Evolutionary conservation across 2,888 invertebrate species (phyloP).

Genomic region (Megaustenia siamemsis): DNA sequence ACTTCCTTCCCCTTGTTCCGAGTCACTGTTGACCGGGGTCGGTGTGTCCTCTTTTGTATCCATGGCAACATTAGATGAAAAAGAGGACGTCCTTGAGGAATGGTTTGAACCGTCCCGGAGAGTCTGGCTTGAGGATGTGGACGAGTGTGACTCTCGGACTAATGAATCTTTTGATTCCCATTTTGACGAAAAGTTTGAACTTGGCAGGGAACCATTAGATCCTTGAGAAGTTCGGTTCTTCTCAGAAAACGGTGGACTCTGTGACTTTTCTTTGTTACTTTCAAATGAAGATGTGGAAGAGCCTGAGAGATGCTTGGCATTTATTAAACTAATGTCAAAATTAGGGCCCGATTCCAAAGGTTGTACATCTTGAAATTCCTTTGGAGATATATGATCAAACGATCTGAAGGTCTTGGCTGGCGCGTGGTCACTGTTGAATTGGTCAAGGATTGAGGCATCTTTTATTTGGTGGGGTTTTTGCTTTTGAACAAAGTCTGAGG

Average conservation of each 20-base stretch:
- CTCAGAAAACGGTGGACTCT: background rate
- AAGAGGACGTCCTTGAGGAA: slow-evolving; percentile 47
- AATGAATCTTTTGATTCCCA: slow-evolving; percentile 22
- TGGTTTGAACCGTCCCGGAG: slow-evolving; percentile 41
- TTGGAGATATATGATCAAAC: background rate
- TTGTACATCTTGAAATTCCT: background rate
- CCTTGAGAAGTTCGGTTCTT: background rate
- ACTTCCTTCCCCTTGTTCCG: slow-evolving; percentile 57
- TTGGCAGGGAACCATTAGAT: slow-evolving; percentile 4
- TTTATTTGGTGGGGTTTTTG: background rate
- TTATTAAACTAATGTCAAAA: background rate
- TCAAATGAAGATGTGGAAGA: background rate
- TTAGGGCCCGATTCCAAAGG: background rate
- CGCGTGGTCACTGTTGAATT: background rate
- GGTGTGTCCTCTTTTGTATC: slow-evolving; percentile 67
- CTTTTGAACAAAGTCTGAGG: background rate
- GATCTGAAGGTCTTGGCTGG: background rate
- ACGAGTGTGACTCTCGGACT: slow-evolving; percentile 45
- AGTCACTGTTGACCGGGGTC: slow-evolving; percentile 73
- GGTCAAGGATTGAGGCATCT: slow-evolving; percentile 3
- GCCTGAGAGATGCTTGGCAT: background rate
- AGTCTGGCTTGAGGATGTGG: slow-evolving; percentile 53
- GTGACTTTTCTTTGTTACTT: background rate
- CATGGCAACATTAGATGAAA: slow-evolving; percentile 56
- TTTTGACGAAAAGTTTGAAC: slow-evolving; percentile 16